A percentile compares a stretch with the other conserved stretches of the same genome.
These are phyloP conservation scores for Thinocorus orbignyianus DNA, from an alignment of 2,113 vertebrate species.

Conservation along the genomic window DNA sequence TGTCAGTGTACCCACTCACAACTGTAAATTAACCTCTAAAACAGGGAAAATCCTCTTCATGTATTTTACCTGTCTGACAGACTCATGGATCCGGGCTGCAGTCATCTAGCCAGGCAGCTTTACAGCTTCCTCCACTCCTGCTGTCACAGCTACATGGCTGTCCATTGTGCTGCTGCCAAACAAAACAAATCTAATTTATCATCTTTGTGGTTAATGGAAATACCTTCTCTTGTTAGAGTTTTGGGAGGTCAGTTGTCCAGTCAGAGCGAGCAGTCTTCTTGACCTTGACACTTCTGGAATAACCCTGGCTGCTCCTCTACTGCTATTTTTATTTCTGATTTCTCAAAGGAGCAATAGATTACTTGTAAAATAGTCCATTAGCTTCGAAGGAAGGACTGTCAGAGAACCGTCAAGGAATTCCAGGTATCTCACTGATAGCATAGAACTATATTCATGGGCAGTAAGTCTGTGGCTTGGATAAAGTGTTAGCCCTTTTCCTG, in stretches of 20 bases:
- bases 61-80: background rate
- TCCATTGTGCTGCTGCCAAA: background rate
- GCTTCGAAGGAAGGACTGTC: background rate
- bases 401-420: background rate
- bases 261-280: background rate
- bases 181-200: background rate
- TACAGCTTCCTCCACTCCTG: background rate
- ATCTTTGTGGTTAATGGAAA: slow-evolving; percentile 12
- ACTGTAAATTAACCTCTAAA: background rate
- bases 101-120: background rate
- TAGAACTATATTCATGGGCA: background rate
- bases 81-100: background rate
- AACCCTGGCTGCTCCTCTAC: background rate
- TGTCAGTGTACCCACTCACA: background rate
- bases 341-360: background rate
- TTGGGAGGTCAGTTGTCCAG: background rate
- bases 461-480: background rate
- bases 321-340: background rate
- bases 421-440: background rate
- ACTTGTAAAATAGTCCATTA: background rate
- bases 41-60: background rate
- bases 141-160: background rate
- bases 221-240: background rate
- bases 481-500: background rate
- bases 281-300: background rate